phyloP scores from a whole-genome alignment of 2,888 invertebrate species.

The Thera obeliscata region DNA sequence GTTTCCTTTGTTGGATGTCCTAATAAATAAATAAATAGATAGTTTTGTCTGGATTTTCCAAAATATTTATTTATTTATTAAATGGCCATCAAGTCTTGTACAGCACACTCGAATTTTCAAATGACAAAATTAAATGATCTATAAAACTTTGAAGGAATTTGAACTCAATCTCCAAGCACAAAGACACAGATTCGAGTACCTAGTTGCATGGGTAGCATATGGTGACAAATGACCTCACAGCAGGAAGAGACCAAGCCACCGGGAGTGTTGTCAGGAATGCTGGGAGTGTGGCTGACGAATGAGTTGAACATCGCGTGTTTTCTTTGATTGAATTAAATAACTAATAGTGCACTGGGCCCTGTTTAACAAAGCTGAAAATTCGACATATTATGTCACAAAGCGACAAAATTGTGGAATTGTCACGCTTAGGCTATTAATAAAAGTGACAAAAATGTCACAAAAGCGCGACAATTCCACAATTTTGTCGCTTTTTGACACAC shows the following conservation, averaged over 20 bases:
- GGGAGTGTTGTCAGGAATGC: constrained; percentile 59
- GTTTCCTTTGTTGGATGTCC: no score
- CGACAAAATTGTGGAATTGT: no score
- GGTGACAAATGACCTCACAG: constrained; percentile 58
- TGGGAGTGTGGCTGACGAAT: constrained; percentile 69
- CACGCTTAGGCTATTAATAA: no score
- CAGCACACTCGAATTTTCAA: not conserved
- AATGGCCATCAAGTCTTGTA: no score
- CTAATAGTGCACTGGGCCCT: not conserved
- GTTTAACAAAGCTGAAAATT: no score
- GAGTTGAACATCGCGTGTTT: constrained; percentile 52
- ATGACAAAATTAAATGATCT: constrained; percentile 71
- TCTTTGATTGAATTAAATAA: constrained; percentile 7
- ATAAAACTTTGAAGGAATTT: not conserved
- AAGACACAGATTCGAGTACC: not conserved
- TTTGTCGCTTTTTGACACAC: no score
- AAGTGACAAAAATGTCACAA: no score
- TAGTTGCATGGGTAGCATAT: not conserved
- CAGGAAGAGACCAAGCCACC: constrained; percentile 57
- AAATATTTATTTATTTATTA: no score
- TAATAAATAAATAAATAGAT: no score
- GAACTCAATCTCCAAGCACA: not conserved
- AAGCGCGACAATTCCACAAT: no score
- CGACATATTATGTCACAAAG: no score
- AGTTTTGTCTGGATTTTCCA: no score